Evolutionary conservation across 1,140 invertebrate species (phyloP).

Genomic region (Nephila pilipes): DNA sequence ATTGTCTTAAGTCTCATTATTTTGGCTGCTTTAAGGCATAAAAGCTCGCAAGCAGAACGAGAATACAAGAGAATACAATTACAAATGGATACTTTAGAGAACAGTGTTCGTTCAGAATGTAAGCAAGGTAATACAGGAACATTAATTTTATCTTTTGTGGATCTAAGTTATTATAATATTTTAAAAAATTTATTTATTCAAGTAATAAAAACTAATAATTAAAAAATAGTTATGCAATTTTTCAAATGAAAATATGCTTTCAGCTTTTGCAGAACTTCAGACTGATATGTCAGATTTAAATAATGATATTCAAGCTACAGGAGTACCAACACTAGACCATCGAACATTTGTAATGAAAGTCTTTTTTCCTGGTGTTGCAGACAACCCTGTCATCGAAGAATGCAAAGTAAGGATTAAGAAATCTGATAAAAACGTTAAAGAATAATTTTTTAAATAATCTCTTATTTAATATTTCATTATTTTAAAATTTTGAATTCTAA

Average conservation of each 20-base stretch:
- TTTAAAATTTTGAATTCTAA: too few relatives aligned
- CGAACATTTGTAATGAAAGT: slow-evolving; percentile 99
- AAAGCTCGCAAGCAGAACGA: slow-evolving; percentile 96
- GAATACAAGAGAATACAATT: slow-evolving; percentile 99
- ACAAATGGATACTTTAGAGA: slow-evolving; percentile 99
- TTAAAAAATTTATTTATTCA: not conserved
- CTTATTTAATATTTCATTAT: too few relatives aligned
- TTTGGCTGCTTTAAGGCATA: slow-evolving; percentile 92
- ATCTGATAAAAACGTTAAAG: too few relatives aligned
- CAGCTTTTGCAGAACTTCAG: slow-evolving; percentile 98
- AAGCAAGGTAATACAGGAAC: slow-evolving; percentile 64
- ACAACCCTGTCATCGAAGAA: slow-evolving; percentile 94
- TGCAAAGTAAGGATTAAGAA: slow-evolving; percentile 84
- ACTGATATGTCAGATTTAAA: slow-evolving; percentile 99
- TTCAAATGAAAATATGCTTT: slow-evolving; percentile 69
- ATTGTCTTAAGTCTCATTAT: slow-evolving; percentile 92
- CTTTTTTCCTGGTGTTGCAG: slow-evolving; percentile 96
- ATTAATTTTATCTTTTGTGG: not conserved
- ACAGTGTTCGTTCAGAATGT: slow-evolving; percentile 85
- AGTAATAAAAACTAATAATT: not conserved
- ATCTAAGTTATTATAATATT: not conserved
- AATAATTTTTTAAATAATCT: too few relatives aligned
- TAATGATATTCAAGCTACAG: slow-evolving; percentile 95
- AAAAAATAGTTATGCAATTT: not conserved
- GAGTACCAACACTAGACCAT: slow-evolving; percentile 97